A percentile compares a stretch with the other conserved stretches of the same genome.
Conservation (phyloP, 2,113 vertebrate genomes). For the Acrocephalus kingi region DNA sequence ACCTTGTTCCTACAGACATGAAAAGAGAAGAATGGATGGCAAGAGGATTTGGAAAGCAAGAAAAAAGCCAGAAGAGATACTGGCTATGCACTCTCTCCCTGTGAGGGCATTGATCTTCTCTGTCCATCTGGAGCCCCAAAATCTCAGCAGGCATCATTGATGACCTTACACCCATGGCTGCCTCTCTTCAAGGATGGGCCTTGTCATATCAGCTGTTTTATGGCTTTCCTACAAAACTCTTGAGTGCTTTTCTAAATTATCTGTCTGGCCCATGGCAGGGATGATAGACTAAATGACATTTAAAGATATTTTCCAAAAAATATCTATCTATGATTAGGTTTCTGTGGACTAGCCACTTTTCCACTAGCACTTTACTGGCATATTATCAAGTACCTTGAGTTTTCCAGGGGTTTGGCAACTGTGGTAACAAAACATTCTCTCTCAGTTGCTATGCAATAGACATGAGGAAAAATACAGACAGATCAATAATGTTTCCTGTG, state of each 20-base stretch:
- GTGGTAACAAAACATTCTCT: not conserved
- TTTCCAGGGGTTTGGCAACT: not conserved
- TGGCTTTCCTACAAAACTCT: not conserved
- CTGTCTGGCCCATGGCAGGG: not conserved
- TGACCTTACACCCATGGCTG: not conserved
- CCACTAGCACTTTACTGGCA: not conserved
- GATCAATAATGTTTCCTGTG: not conserved
- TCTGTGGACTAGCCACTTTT: not conserved
- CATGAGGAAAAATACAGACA: not conserved
- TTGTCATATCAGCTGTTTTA: not conserved
- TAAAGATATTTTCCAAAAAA: not conserved
- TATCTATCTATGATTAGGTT: not conserved
- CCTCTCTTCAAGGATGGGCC: not conserved
- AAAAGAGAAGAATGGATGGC: not conserved
- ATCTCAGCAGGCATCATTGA: not conserved
- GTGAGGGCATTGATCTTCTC: not conserved
- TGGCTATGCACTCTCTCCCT: not conserved
- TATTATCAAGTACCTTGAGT: not conserved
- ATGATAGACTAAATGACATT: not conserved
- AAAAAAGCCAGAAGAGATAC: not conserved
- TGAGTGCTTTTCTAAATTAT: not conserved
- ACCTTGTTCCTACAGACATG: too few species aligned
- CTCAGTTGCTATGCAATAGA: not conserved
- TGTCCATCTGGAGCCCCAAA: not conserved
- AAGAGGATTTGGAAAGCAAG: not conserved